Evolutionary conservation across 2,888 invertebrate species (phyloP), one percentile per base, ranked within the genome.

Genomic region (Trissolcus japonicus): DNA sequence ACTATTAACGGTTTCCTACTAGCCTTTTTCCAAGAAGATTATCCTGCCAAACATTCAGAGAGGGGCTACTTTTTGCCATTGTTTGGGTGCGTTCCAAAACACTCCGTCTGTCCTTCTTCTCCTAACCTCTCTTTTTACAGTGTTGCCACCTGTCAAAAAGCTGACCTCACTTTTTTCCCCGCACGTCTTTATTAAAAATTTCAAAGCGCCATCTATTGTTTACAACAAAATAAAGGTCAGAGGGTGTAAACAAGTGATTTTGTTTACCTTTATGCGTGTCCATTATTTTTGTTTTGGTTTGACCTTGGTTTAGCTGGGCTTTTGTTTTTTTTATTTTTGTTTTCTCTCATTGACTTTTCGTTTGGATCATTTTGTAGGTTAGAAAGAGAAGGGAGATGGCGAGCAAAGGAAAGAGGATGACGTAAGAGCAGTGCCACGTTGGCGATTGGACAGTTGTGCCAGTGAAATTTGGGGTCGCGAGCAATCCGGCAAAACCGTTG

Each of bases 1-100:
- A 73, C 73, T 66, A 73, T 73, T 73, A 73, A 73, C 73, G 73
- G 73, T 73, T 72, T 55, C 60, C 63, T 29, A 72, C 71, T 56
- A 43, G 63, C 48, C 51, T 57, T 19, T 56, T 43, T 63, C 46
- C 57, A 60, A 16, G 14, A 16, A 6, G 46, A 46, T 46, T 46
- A 16, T 16, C 14, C 46, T 46, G n/a, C n/a, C 46, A 46, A 16
- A 46, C 46, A 46, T 46, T n/a, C 16, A 3, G 6, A 4, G 14
- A 3, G 16, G 14, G 46, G 16, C 46, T 46, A n/a, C 55, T 0
- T 56, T 35, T 35, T 54, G 40, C 14, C 61, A 62, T 62, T 62
- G 62, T 51, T 43, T 53, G 62, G 53, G 41, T 53, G 53, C n/a
- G n/a, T 16, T 46, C 46, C 46, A 14, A 16, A 16, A 46, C 46